Conservation (phyloP, 2,113 vertebrate species). For the Pterophyllum scalare region DNA sequence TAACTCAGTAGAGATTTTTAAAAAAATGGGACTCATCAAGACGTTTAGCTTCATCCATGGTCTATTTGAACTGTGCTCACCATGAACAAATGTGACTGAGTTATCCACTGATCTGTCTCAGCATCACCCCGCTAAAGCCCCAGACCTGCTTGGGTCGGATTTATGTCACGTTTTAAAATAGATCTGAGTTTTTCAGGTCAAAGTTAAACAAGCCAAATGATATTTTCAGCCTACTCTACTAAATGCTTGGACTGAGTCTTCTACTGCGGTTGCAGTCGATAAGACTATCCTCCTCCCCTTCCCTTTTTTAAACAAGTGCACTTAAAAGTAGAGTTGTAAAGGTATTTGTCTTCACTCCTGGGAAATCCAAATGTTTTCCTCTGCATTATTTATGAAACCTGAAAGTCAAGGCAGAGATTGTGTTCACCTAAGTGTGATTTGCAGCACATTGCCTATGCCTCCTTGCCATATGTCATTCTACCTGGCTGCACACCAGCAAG, state of each 20-base stretch:
- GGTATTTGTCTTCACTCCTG: conserved; percentile 74
- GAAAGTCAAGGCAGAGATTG: conserved; percentile 74
- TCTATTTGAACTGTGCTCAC: conserved; percentile 27
- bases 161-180: conserved; percentile 41
- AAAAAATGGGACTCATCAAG: not conserved
- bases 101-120: not conserved
- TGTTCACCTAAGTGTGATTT: conserved; percentile 71
- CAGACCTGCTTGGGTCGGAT: conserved; percentile 26
- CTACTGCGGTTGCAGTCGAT: not conserved
- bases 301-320: conserved; percentile 43
- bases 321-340: conserved; percentile 75
- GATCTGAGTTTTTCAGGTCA: conserved; percentile 31
- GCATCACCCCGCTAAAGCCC: not conserved
- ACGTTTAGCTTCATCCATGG: not conserved
- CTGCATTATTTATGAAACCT: conserved; percentile 77
- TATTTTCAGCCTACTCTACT: conserved; percentile 24
- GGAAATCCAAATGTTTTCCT: conserved; percentile 76
- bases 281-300: not conserved
- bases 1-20: not conserved
- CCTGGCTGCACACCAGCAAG: conserved; percentile 71
- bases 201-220: conserved; percentile 30
- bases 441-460: conserved; percentile 56
- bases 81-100: not conserved
- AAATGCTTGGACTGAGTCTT: conserved; percentile 27
- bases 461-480: conserved; percentile 66